A percentile compares a stretch with the other conserved stretches of the same genome.
These are phyloP conservation scores for Trinectes maculatus DNA, from an alignment of 2,113 vertebrate species.

Conservation along the genomic window DNA sequence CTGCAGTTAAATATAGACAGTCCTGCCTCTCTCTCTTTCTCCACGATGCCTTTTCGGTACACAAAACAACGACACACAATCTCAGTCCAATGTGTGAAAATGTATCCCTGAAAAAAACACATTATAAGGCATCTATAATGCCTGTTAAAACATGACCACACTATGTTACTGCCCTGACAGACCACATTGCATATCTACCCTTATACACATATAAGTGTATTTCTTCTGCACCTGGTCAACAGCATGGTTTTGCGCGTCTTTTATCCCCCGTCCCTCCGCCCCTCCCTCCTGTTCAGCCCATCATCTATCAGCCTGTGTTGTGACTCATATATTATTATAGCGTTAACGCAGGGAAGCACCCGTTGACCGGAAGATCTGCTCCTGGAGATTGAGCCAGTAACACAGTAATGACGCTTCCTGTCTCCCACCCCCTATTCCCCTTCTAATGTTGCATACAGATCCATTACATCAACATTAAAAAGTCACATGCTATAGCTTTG, in stretches of 20 bases:
- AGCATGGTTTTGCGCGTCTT: conserved; percentile 5
- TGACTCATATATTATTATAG: conserved; percentile 83
- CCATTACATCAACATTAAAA: conserved; percentile 43
- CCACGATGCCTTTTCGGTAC: no score
- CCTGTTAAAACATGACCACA: conserved; percentile 15
- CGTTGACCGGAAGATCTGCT: conserved; percentile 85
- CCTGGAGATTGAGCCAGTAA: conserved; percentile 82
- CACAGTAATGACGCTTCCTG: conserved; percentile 75
- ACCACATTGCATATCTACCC: conserved; percentile 31
- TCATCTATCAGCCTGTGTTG: conserved; percentile 59
- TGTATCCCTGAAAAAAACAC: conserved; percentile 32
- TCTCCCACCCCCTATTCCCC: conserved; percentile 48
- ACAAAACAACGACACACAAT: no score
- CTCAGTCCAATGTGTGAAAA: neutral
- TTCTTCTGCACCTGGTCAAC: conserved; percentile 10
- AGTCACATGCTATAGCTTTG: conserved; percentile 3
- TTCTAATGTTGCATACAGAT: conserved; percentile 48
- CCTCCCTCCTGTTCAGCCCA: conserved; percentile 61
- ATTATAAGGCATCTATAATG: conserved; percentile 26
- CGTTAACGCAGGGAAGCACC: conserved; percentile 72
- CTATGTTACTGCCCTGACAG: conserved; percentile 22
- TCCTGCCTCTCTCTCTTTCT: no score
- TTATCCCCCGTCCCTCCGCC: conserved; percentile 31
- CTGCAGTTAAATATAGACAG: neutral
- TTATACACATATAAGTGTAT: conserved; percentile 26